Base-by-base conservation (phyloP, 92 coral and sea anemone species). In the Porites rus region DNA sequence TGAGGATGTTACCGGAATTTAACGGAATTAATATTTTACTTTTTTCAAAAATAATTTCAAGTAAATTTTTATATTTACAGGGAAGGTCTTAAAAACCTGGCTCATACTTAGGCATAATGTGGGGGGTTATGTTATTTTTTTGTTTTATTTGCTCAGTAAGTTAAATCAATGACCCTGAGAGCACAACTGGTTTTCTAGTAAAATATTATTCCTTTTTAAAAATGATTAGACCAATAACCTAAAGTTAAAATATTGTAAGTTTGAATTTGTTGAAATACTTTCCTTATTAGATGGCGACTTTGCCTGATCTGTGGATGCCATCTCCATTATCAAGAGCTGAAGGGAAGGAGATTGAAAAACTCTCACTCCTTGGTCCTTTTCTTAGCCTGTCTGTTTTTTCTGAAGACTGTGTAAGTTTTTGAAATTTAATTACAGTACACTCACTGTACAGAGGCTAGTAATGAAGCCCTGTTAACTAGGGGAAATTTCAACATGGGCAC, bases 331-430 rank as follows among this genome's bases (percentile, higher is more conserved):
- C 92, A 59, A 92, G 78, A 71, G 98, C 98, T 18, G 93, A 71
- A 24, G 98, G 98, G 19, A 94, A 84, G 69, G 98, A 94, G 80
- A 77, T 94, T 51, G 94, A 94, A 78, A 94, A 90, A 62, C 83
- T 94, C 2, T 90, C 98, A 28, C 81, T 94, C 43, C 94, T 94
- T 79, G 98, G 98, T 65, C 91, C 95, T 38, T 94, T 94, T 83
- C 93, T 94, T 65, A 78, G 92, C 69, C 78, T 92, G 14, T 94
- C 98, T 58, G 98, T 94, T 65, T 94, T 94, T 90, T 90, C 94
- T 51, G 98, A 94, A 76, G 98, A 94, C 24, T 87, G 94, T 86
- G 98, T 94, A 92, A 90, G 98, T 84, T 11, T 10, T 11, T 9
- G 10, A 66, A 66, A 9, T 22, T 66, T 28, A 28, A 28, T 28